These are phyloP conservation scores for rabbit (Oryctolagus cuniculus) DNA, from an alignment of 2,113 vertebrate genomes.

Conservation along the genomic window DNA sequence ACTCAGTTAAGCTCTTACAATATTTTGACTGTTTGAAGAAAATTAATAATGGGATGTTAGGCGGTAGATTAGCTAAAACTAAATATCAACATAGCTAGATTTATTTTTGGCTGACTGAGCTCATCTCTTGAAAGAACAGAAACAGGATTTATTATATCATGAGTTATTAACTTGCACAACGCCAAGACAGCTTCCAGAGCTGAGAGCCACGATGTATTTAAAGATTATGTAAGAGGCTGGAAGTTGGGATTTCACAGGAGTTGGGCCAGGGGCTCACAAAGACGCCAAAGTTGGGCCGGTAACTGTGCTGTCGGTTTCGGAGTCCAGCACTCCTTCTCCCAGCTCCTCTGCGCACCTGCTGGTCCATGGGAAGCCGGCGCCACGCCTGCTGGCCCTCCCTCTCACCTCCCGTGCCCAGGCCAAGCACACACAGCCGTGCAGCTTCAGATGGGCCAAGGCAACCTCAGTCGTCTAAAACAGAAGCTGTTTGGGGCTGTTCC, in stretches of 20 bases:
- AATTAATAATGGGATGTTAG: constrained; percentile 85
- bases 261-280: neutral
- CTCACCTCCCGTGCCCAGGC: neutral
- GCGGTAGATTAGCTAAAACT: constrained; percentile 81
- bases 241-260: neutral
- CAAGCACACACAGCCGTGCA: neutral
- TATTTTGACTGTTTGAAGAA: constrained; percentile 82
- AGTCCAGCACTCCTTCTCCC: neutral
- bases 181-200: neutral
- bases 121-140: constrained; percentile 67
- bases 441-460: neutral
- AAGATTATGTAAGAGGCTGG: neutral
- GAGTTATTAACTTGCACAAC: constrained; percentile 53
- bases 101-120: constrained; percentile 71
- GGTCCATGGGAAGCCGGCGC: too few species aligned
- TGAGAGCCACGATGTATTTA: neutral
- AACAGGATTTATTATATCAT: constrained; percentile 49
- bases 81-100: constrained; percentile 79
- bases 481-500: neutral
- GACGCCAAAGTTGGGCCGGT: neutral
- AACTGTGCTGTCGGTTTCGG: neutral
- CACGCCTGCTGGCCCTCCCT: rapidly evolving
- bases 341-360: neutral
- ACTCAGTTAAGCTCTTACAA: constrained; percentile 85
- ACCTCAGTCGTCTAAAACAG: neutral